phyloP scores from a whole-genome alignment of 2,888 invertebrate genomes.

The Megamerina dolium region DNA sequence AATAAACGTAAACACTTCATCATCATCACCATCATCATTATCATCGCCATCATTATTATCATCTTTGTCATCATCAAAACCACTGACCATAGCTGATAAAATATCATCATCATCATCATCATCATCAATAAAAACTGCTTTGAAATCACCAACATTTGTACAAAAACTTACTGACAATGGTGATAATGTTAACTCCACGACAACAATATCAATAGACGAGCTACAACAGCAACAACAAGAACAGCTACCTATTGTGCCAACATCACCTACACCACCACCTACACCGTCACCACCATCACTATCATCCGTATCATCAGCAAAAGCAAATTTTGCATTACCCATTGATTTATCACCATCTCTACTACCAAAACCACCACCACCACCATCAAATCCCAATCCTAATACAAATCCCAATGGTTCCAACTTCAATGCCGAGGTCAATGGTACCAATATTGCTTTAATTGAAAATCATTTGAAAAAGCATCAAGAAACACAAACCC shows the following conservation, averaged over 20 bases:
- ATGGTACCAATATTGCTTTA: constrained; percentile 16
- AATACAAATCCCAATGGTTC: no score
- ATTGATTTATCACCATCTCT: constrained; percentile 20
- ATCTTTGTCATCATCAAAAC: constrained; percentile 17
- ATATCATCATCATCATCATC: constrained; percentile 1
- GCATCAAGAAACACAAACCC: constrained; percentile 26
- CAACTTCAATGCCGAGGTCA: no score
- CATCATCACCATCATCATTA: constrained; percentile 21
- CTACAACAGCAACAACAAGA: constrained; percentile 12
- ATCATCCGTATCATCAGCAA: constrained; percentile 5
- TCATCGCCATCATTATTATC: constrained; percentile 20
- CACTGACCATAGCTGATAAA: constrained; percentile 2
- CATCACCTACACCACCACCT: constrained; percentile 8
- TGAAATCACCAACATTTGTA: no score
- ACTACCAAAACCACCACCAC: constrained; percentile 18
- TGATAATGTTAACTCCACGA: no score
- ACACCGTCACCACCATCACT: constrained; percentile 1
- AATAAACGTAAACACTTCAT: constrained; percentile 24
- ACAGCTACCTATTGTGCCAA: constrained; percentile 1
- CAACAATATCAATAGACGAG: no score
- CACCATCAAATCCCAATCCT: no score
- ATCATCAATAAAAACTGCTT: not conserved
- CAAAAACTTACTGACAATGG: no score
- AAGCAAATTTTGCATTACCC: not conserved
- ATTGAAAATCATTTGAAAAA: constrained; percentile 18